Base-by-base conservation (phyloP, 2,888 invertebrate genomes). In the Germaria angustata region DNA sequence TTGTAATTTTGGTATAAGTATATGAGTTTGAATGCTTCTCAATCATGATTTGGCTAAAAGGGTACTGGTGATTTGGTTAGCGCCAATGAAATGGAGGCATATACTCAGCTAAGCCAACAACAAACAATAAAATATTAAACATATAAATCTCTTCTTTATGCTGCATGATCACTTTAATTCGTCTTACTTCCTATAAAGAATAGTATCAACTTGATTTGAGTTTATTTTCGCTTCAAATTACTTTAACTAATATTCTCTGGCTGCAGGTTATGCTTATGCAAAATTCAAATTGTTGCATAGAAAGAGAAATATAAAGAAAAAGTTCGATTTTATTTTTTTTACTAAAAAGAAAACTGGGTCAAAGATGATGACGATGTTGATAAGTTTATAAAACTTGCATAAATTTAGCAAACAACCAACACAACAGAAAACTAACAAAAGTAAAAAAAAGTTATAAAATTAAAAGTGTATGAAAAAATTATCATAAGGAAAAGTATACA, bases 381-480 rank as follows among this genome's bases (percentile, higher is more conserved):
- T 82, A 82, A 82, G 78, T 75, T 78, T 73, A 71, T 72, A 44
- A 78, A 79, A 72, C n/a, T 79, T 79, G 79, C 79, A 79, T 66
- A 59, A 66, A 72, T 59, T 77, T 66, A 59, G 51, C 72, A 59
- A n/a, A 46, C 39, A 75, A 69, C 61, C 11, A 69, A 28, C 17
- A 28, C 22, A 49, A 34, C 49, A 28, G 34, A 49, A 17, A 61
- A 17, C 53, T 49, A 57, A 15, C 39, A 65, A 57, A 49, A 59
- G 41, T 32, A 57, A 65, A 66, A 49, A 66, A 76, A 57, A 59
- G 51, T 68, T 51, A 69, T 69, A 59, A 69, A 77, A 77, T 61
- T 57, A 71, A 66, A 66, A 75, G 63, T 46, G n/a, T 59, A 15
- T 32, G 15, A 59, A 24, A 59, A 46, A 76, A 53, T 20, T 41